These are phyloP conservation scores for Zaprionus vittiger DNA, from an alignment of 1,140 invertebrate species.

Conservation along the genomic window DNA sequence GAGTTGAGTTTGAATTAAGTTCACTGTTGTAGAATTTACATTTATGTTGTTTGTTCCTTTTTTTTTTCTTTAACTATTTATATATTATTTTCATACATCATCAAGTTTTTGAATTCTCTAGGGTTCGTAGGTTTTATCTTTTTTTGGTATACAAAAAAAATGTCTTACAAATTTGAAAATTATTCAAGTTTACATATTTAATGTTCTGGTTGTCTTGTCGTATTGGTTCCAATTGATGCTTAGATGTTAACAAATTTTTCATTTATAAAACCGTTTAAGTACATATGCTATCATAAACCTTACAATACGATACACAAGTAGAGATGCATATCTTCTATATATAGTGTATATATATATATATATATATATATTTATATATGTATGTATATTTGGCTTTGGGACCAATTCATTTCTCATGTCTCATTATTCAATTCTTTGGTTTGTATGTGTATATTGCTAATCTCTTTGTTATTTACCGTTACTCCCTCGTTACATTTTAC, in stretches of 20 bases:
- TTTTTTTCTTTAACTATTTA: slow-evolving; percentile 34
- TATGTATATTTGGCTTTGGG: slow-evolving; percentile 34
- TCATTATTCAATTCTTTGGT: slow-evolving; percentile 44
- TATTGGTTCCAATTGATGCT: slow-evolving; percentile 82
- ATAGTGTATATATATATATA: slow-evolving; percentile 42
- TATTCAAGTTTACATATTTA: slow-evolving; percentile 58
- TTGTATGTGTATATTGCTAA: slow-evolving; percentile 45
- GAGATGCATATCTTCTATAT: slow-evolving; percentile 49
- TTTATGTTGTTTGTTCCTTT: slow-evolving; percentile 15
- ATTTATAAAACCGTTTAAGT: slow-evolving; percentile 75
- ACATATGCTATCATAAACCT: slow-evolving; percentile 49
- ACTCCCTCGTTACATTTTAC: slow-evolving; percentile 14
- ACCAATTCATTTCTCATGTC: slow-evolving; percentile 34
- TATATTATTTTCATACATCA: slow-evolving; percentile 37
- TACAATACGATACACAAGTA: slow-evolving; percentile 63
- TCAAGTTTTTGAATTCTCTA: slow-evolving; percentile 33
- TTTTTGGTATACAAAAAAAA: slow-evolving; percentile 61
- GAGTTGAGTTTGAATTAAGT: slow-evolving; percentile 2
- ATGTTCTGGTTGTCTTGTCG: slow-evolving; percentile 59
- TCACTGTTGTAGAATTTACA: slow-evolving; percentile 12
- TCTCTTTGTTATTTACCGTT: slow-evolving; percentile 33
- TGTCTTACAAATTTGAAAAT: slow-evolving; percentile 75
- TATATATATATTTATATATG: slow-evolving; percentile 55
- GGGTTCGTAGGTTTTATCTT: slow-evolving; percentile 36
- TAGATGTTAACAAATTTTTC: slow-evolving; percentile 72